These are phyloP conservation scores for Anguilla pacifica DNA, from an alignment of 2,797 vertebrate species.

Conservation along the genomic window DNA sequence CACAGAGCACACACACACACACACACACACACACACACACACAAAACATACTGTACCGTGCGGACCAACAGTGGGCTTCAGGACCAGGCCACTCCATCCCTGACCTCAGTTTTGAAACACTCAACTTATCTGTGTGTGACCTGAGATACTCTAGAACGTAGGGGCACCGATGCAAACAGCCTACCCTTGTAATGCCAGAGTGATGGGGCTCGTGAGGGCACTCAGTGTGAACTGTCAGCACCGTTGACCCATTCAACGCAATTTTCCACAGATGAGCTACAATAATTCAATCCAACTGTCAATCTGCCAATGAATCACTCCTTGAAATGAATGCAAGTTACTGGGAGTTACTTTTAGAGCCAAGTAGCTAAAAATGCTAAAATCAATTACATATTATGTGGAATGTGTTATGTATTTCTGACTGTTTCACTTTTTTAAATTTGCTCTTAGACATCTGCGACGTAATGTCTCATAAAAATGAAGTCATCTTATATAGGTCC, in stretches of 20 bases:
- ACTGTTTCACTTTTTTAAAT: not conserved
- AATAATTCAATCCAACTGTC: not conserved
- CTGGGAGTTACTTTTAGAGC: not conserved
- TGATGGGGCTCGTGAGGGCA: constrained; percentile 65
- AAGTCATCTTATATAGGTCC: constrained; percentile 34
- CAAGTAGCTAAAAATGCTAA: not conserved
- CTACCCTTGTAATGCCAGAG: constrained; percentile 52
- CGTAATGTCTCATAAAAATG: constrained; percentile 39
- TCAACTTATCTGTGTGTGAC: constrained; percentile 74
- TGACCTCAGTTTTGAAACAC: constrained; percentile 65
- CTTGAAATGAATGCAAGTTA: not conserved
- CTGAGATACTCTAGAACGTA: constrained; percentile 62
- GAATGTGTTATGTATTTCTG: not conserved
- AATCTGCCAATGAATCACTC: not conserved
- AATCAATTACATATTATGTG: not conserved
- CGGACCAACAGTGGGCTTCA: constrained; percentile 65
- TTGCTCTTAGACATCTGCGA: not conserved
- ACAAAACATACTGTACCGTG: constrained; percentile 47
- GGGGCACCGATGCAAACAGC: constrained; percentile 50
- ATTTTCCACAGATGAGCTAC: not conserved
- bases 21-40: constrained; percentile 85
- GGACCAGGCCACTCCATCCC: constrained; percentile 70
- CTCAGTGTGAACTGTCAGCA: constrained; percentile 62
- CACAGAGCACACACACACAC: constrained; percentile 84
- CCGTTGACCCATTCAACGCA: constrained; percentile 47